Evolutionary conservation across 1,140 invertebrate genomes (phyloP).

Genomic region (Hyles vespertilio): DNA sequence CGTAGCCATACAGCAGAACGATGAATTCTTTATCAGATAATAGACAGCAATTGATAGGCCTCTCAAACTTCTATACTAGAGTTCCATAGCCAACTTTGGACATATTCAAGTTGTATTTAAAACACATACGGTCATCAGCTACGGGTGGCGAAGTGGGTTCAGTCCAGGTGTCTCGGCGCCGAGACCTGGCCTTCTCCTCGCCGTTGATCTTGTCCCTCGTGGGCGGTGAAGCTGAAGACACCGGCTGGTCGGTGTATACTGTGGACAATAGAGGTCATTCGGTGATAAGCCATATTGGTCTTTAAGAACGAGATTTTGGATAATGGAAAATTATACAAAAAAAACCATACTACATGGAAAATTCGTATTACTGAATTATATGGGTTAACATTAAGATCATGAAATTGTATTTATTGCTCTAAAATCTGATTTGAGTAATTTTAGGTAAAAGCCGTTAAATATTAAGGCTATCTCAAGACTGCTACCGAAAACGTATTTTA

Average conservation of each 20-base stretch:
- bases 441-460: too few species aligned
- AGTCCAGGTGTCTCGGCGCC: slow-evolving; percentile 68
- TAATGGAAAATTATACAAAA: not conserved
- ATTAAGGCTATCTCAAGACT: too few species aligned
- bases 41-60: too few species aligned
- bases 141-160: slow-evolving; percentile 80
- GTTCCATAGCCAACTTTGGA: not conserved
- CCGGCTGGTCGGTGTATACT: slow-evolving; percentile 80
- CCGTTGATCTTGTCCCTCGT: slow-evolving; percentile 83
- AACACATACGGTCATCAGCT: slow-evolving; percentile 42
- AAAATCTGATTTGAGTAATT: too few species aligned
- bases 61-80: not conserved
- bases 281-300: too few species aligned
- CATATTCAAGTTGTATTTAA: slow-evolving; percentile 1
- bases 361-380: too few species aligned
- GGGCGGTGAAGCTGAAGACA: slow-evolving; percentile 83
- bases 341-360: too few species aligned
- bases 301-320: not conserved
- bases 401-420: too few species aligned
- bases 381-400: too few species aligned
- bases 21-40: too few species aligned
- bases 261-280: slow-evolving; percentile 29
- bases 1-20: too few species aligned
- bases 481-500: too few species aligned
- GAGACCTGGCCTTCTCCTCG: slow-evolving; percentile 81